These are phyloP conservation scores for Melanotaenia pygmaea DNA, from an alignment of 2,797 vertebrate species.

Conservation along the genomic window DNA sequence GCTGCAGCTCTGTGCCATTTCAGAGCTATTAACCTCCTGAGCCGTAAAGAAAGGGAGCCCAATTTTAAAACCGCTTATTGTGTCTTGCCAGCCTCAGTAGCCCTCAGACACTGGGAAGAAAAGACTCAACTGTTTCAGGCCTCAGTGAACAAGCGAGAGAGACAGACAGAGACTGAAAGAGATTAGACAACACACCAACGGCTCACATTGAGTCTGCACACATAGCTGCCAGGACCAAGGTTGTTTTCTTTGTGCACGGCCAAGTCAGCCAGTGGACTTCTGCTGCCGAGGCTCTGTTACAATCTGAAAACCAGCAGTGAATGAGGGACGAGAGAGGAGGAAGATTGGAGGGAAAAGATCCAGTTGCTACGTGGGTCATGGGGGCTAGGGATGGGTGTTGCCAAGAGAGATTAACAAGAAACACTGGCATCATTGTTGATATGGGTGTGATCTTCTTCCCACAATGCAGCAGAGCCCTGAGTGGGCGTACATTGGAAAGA, in stretches of 20 bases:
- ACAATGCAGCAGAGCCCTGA: slow-evolving; percentile 78
- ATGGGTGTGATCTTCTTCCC: slow-evolving; percentile 78
- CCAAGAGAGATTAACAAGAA: slow-evolving; percentile 80
- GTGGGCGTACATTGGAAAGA: slow-evolving; percentile 74
- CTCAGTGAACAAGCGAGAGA: slow-evolving; percentile 78
- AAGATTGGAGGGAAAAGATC: slow-evolving; percentile 63
- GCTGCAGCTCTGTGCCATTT: slow-evolving; percentile 72
- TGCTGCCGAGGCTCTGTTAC: slow-evolving; percentile 66
- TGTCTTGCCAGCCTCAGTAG: slow-evolving; percentile 74
- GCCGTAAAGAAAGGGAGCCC: slow-evolving; percentile 74
- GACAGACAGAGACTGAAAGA: slow-evolving; percentile 76
- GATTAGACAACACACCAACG: slow-evolving; percentile 76
- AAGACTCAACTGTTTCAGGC: slow-evolving; percentile 80
- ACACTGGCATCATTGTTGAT: slow-evolving; percentile 82
- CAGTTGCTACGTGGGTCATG: slow-evolving; percentile 68
- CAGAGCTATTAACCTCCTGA: slow-evolving; percentile 82
- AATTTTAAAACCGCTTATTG: slow-evolving; percentile 81
- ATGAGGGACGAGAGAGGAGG: slow-evolving; percentile 57
- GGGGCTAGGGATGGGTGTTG: slow-evolving; percentile 67
- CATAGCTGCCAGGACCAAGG: slow-evolving; percentile 75
- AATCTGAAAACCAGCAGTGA: slow-evolving; percentile 55
- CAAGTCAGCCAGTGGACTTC: slow-evolving; percentile 72
- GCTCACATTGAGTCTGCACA: slow-evolving; percentile 65
- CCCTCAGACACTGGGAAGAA: slow-evolving; percentile 77
- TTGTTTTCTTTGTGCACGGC: slow-evolving; percentile 77